phyloP scores from a whole-genome alignment of 1,140 invertebrate species.

The Pollicipes pollicipes region DNA sequence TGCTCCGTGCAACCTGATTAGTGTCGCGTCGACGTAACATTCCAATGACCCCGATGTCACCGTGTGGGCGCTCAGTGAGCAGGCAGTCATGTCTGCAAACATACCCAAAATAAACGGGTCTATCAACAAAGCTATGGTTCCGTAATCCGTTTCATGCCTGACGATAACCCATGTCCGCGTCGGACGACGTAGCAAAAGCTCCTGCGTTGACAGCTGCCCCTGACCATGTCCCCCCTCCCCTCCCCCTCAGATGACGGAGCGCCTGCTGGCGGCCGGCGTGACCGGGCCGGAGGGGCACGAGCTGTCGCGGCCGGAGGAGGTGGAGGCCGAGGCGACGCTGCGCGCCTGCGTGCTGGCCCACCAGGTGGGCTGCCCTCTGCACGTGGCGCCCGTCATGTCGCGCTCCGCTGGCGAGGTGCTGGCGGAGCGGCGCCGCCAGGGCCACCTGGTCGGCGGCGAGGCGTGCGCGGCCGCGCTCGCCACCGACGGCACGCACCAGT shows the following conservation, averaged over 20 bases:
- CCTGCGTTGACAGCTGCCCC: too few species aligned
- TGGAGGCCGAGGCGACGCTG: slow-evolving; percentile 91
- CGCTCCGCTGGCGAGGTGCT: slow-evolving; percentile 68
- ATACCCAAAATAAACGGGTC: too few species aligned
- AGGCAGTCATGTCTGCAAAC: too few species aligned
- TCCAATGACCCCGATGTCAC: too few species aligned
- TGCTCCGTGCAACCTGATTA: too few species aligned
- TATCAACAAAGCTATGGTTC: too few species aligned
- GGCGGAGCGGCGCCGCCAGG: slow-evolving; percentile 45
- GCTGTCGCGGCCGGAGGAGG: slow-evolving; percentile 87
- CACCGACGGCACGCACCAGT: slow-evolving; percentile 57
- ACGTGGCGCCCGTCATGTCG: slow-evolving; percentile 94
- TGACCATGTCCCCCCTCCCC: too few species aligned
- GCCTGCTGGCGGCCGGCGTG: slow-evolving; percentile 63
- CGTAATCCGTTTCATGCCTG: too few species aligned
- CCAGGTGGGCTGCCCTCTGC: slow-evolving; percentile 75
- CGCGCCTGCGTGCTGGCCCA: slow-evolving; percentile 84
- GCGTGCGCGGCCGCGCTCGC: slow-evolving; percentile 73
- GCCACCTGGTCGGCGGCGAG: slow-evolving; percentile 69
- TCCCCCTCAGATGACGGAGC: slow-evolving; percentile 53
- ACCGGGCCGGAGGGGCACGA: slow-evolving; percentile 92
- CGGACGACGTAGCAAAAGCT: too few species aligned
- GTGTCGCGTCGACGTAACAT: too few species aligned
- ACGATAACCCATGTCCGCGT: too few species aligned
- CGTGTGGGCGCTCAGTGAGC: too few species aligned